phyloP scores from a whole-genome alignment of 2,113 vertebrate species.

The Phalacrocorax brasilianus region DNA sequence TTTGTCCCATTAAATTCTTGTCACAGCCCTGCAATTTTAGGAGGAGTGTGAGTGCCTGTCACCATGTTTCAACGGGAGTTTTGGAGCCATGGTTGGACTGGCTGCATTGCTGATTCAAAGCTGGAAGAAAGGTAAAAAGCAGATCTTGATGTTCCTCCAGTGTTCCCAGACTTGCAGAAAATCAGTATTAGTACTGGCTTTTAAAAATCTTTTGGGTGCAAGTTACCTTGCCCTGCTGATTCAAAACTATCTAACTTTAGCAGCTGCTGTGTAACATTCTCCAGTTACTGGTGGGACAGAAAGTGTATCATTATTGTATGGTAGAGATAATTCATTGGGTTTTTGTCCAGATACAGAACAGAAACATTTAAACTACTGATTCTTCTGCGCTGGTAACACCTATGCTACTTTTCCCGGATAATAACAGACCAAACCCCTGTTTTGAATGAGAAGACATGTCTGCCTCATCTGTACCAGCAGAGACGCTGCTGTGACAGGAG shows the following conservation, averaged over 20 bases:
- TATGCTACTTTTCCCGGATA: neutral
- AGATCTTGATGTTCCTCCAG: constrained; percentile 11
- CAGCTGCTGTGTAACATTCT: neutral
- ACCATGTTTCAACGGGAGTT: neutral
- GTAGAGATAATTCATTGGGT: neutral
- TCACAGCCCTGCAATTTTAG: neutral
- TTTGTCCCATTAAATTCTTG: neutral
- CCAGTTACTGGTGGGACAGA: neutral
- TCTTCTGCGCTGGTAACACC: neutral
- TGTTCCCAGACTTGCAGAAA: neutral
- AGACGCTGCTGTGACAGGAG: neutral
- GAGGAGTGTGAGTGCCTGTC: neutral
- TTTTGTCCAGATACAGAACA: neutral
- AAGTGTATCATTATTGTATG: neutral
- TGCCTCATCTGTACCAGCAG: neutral
- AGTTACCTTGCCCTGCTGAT: constrained; percentile 20
- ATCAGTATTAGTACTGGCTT: neutral
- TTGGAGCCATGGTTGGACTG: neutral
- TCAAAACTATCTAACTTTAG: neutral
- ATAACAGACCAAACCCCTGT: neutral
- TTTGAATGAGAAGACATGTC: neutral
- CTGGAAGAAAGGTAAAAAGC: neutral
- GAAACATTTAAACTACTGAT: neutral
- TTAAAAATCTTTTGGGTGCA: neutral
- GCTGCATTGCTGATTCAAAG: neutral